Base-by-base conservation (phyloP, 2,113 vertebrate species). In the Coregonus clupeaformis region DNA sequence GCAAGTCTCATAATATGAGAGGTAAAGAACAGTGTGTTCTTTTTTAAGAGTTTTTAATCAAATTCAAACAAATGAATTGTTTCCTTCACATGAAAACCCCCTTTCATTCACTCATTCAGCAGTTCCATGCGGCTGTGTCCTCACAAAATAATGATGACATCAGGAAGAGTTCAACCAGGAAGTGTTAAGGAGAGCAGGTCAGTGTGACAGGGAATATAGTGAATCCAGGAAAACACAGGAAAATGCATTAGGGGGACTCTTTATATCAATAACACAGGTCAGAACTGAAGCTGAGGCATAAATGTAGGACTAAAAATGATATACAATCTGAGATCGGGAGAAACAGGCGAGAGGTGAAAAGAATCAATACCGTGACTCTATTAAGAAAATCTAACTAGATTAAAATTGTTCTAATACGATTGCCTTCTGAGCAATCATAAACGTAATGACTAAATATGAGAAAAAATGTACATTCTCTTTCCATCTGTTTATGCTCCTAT, bases 131-230 rank as follows among this genome's bases (percentile, higher is more conserved):
- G 94, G 94, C 94, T 94, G 94, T 94, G 94, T 95, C 94, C 52
- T 14, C 14, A 94, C 94, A 94, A 92, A 92, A 94, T 95, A 95
- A 93, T 95, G 95, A 95, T 95, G 94, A 95, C 94, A 94, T 94
- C 93, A 94, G 94, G 95, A 95, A 93, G 14, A 4, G 25, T 36
- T 36, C 6, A 30, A 32, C 25, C 20, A 16, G 14, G 22, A n/a
- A 45, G 9, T 49, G 42, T 16, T 45, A 2, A 25, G 59, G 22
- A 45, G 36, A 42, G 30, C 25, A 25, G 12, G 16, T 52, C 25
- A 27, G 47, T 29, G 64, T 30, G 62, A 64, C 62, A 67, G 62
- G 42, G 45, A 52, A 27, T 2, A 13, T 24, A 63, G 22, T 59
- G 47, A 52, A 52, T 67, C 29, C 29, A 20, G 25, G 64, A 29